Evolutionary conservation across 2,113 vertebrate species (phyloP), one percentile per base, ranked within the genome.

Genomic region (Tetraodon nigroviridis): DNA sequence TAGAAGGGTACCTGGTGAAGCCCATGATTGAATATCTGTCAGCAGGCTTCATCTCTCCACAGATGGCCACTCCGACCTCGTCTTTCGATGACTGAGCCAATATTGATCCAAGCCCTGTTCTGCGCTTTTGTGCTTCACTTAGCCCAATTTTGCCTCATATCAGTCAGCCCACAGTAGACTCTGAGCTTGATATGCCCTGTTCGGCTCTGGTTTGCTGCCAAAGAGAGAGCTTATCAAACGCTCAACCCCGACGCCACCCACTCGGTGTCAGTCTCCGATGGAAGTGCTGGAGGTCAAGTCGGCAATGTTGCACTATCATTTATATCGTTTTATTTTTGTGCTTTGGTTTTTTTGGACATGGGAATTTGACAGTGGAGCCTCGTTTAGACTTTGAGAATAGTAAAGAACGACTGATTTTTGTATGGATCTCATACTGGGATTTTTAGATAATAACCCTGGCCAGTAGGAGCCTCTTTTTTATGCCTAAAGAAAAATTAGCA

Each of bases 101-200:
- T 80, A 88, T 86, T 70, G 84, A 86, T 83, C 75, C 19, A 17
- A 53, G 55, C 17, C 4, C 70, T 79, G 61, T 64, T 55, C 61
- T 65, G 71, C 64, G 67, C 70, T 75, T 73, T 62, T 42, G 76
- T 76, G 74, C 72, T 59, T 61, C 59, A 61, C 51, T 10, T 58
- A 51, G 59, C 45, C 64, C 77, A 52, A 45, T 48, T 58, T 71
- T 67, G 60, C 58, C 74, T 71, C 62, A 61, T 64, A 73, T 81
- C 75, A 62, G 74, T 86, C 78, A 73, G 49, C 68, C 81, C 40
- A 66, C 58, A 84, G 81, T 83, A 80, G 68, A 70, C 56, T 68
- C 51, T 32, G 44, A n/a, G 50, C 57, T 58, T 59, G 61, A 68
- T 71, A 50, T 67, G 20, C 68, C 46, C 73, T 50, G 61, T 52